These are phyloP conservation scores for Liodrosophila aerea DNA, from an alignment of 2,888 invertebrate genomes.

Conservation along the genomic window DNA sequence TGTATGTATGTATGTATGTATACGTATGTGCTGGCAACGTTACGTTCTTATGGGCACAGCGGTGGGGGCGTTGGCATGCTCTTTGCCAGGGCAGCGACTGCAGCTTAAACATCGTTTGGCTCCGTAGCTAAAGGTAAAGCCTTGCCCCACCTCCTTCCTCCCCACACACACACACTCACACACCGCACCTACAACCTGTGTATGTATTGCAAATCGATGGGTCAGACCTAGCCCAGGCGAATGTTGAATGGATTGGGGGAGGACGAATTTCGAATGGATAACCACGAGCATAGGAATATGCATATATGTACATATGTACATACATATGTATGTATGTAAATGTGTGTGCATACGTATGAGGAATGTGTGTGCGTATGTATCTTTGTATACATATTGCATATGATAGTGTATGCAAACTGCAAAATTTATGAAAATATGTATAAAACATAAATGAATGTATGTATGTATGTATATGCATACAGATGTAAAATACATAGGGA, in stretches of 20 bases:
- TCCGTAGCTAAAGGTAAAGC: neutral
- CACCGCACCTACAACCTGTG: too few species aligned
- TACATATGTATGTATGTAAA: neutral
- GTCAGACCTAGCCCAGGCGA: slow-evolving; percentile 31
- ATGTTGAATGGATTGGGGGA: slow-evolving; percentile 29
- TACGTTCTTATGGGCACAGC: too few species aligned
- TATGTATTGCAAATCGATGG: slow-evolving; percentile 38
- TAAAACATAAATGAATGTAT: too few species aligned
- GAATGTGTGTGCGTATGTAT: neutral
- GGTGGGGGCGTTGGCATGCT: slow-evolving; percentile 37
- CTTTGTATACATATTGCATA: too few species aligned
- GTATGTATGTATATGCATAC: neutral
- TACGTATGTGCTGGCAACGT: neutral
- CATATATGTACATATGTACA: neutral
- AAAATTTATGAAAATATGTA: too few species aligned
- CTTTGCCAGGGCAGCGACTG: slow-evolving; percentile 34
- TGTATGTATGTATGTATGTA: slow-evolving; percentile 3
- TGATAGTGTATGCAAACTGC: too few species aligned
- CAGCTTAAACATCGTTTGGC: slow-evolving; percentile 25
- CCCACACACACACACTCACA: too few species aligned
- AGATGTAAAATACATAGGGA: too few species aligned
- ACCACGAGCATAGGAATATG: neutral
- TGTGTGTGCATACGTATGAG: too few species aligned
- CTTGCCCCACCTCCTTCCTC: neutral
- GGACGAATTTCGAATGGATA: slow-evolving; percentile 7